Evolutionary conservation across 2,113 vertebrate species (phyloP).

Genomic region (Cariama cristata): DNA sequence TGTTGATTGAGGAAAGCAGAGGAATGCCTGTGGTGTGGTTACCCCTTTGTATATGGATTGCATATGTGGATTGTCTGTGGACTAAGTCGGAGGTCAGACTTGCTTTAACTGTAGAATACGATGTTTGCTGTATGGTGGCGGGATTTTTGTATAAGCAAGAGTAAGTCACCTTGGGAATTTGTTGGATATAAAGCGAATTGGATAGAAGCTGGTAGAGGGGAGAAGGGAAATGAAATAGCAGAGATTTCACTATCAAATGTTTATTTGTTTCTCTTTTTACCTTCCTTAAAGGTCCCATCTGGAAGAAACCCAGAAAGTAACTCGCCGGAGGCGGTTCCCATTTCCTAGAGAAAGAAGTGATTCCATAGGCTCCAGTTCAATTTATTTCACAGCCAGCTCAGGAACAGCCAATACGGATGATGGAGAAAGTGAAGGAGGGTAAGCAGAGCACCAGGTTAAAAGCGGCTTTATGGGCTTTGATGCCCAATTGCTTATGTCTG

Average conservation of each 20-base stretch:
- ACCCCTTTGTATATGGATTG: accelerated
- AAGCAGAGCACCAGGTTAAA: neutral
- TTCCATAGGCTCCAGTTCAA: constrained; percentile 90
- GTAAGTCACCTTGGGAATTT: neutral
- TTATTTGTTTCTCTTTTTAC: neutral
- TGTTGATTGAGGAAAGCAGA: accelerated
- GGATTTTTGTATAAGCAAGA: neutral
- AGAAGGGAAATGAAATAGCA: neutral
- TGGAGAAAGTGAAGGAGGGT: constrained; percentile 93
- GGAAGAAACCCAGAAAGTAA: constrained; percentile 84
- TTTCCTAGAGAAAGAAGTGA: constrained; percentile 87
- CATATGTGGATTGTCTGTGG: accelerated
- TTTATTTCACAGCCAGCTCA: constrained; percentile 91
- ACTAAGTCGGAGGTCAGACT: accelerated
- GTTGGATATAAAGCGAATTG: accelerated
- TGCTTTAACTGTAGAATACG: accelerated
- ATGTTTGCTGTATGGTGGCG: accelerated
- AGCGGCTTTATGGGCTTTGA: neutral
- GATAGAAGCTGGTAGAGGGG: neutral
- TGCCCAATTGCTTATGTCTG: neutral
- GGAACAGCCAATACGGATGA: constrained; percentile 79
- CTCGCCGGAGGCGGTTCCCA: constrained; percentile 75
- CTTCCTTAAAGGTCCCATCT: constrained; percentile 81
- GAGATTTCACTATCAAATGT: accelerated
- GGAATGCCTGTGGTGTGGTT: accelerated